These are phyloP conservation scores for Crypturellus tataupa DNA, from an alignment of 2,797 vertebrate genomes.

Conservation along the genomic window DNA sequence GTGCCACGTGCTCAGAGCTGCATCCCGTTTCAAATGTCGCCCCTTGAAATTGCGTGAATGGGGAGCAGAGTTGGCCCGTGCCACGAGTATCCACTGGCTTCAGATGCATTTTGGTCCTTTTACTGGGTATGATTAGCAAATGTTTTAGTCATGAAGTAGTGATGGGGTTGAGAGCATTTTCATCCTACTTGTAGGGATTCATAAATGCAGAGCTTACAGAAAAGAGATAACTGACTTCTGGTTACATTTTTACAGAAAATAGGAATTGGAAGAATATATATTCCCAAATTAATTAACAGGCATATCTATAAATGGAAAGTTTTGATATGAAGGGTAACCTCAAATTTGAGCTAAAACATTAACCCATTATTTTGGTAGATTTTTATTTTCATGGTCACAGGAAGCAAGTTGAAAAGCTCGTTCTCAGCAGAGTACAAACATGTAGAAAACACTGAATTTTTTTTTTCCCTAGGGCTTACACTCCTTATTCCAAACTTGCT, in stretches of 20 bases:
- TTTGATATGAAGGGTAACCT: neutral
- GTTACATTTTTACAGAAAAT: neutral
- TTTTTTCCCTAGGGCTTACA: neutral
- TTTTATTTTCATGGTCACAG: neutral
- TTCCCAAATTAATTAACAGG: neutral
- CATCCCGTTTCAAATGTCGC: neutral
- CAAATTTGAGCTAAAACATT: neutral
- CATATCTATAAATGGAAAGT: neutral
- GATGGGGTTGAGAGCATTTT: neutral
- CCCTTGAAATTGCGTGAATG: neutral
- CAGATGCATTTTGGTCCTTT: neutral
- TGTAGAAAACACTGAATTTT: neutral
- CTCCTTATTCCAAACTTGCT: neutral
- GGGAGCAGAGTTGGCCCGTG: neutral
- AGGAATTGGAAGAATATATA: neutral
- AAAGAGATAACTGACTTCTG: neutral
- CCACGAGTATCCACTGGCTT: neutral
- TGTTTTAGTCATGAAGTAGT: neutral
- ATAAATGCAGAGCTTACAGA: neutral
- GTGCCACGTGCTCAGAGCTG: neutral
- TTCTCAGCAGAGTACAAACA: accelerated
- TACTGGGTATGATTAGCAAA: neutral
- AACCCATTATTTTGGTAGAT: neutral
- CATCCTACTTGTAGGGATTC: neutral
- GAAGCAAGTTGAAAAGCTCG: neutral